A percentile compares a stretch with the other conserved stretches of the same genome.
Conservation (phyloP, 1,140 invertebrate species). For the Meloidogyne hapla region DNA sequence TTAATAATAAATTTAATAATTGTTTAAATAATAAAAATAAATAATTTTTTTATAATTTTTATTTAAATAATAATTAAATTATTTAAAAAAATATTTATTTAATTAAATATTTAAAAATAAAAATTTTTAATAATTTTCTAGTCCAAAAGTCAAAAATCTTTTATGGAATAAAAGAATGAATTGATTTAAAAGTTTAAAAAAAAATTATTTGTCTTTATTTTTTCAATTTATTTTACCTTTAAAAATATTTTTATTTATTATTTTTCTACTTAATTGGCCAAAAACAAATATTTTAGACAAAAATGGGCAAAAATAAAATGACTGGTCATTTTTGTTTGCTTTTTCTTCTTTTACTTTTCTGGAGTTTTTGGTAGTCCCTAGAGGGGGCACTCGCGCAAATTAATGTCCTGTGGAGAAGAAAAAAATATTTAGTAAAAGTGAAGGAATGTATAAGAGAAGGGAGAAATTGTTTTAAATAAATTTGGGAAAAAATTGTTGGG, state of each 20-base stretch:
- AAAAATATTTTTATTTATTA: not conserved
- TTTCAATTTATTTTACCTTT: not conserved
- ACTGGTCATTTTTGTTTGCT: not conserved
- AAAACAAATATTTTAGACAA: not conserved
- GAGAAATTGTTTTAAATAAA: not conserved
- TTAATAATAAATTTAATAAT: no score
- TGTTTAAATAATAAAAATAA: no score
- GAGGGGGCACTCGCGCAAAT: not conserved
- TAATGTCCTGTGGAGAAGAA: not conserved
- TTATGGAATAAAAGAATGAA: no score
- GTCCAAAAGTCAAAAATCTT: no score
- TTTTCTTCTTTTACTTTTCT: not conserved
- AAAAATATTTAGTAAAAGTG: not conserved
- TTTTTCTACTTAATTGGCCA: not conserved
- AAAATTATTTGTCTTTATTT: not conserved
- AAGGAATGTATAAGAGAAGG: not conserved
- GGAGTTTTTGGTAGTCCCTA: not conserved
- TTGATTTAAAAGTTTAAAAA: no score
- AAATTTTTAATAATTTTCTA: no score
- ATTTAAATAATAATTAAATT: no score
- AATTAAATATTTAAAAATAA: no score
- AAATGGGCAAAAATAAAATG: not conserved
- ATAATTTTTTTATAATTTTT: no score
- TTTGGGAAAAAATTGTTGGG: not conserved
- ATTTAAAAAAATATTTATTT: no score